Evolutionary conservation across 2,797 vertebrate genomes (phyloP).

Genomic region (Otus scops): DNA sequence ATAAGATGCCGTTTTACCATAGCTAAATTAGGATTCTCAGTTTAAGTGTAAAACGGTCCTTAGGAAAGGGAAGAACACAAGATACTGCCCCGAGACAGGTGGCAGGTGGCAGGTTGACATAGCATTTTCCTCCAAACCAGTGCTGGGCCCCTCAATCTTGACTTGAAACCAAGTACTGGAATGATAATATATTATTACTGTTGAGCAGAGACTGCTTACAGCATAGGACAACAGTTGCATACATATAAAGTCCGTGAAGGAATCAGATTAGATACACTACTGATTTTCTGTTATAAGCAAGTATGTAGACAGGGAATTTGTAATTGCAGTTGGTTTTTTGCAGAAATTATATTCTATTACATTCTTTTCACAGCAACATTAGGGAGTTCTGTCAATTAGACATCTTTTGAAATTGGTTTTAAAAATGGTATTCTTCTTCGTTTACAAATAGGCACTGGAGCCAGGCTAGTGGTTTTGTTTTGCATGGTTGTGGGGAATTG

Average conservation of each 20-base stretch:
- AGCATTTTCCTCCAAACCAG: not conserved
- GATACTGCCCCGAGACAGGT: not conserved
- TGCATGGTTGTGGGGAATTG: not conserved
- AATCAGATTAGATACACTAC: not conserved
- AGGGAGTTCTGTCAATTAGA: not conserved
- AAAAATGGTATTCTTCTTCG: not conserved
- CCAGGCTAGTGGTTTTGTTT: not conserved
- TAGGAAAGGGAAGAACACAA: not conserved
- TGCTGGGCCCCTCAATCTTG: not conserved
- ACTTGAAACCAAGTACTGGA: not conserved
- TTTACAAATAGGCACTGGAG: slow-evolving; percentile 1
- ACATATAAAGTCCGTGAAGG: not conserved
- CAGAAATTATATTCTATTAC: not conserved
- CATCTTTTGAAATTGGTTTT: not conserved
- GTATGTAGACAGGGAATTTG: not conserved
- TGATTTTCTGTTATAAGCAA: not conserved
- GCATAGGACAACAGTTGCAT: not conserved
- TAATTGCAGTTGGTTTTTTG: not conserved
- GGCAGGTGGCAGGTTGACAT: not conserved
- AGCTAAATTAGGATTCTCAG: not conserved
- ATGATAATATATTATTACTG: not conserved
- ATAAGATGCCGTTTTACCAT: not conserved
- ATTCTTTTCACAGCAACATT: not conserved
- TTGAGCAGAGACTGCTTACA: not conserved
- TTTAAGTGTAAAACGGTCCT: not conserved